These are phyloP conservation scores for Aldrovandia affinis DNA, from an alignment of 2,797 vertebrate genomes.

Conservation along the genomic window DNA sequence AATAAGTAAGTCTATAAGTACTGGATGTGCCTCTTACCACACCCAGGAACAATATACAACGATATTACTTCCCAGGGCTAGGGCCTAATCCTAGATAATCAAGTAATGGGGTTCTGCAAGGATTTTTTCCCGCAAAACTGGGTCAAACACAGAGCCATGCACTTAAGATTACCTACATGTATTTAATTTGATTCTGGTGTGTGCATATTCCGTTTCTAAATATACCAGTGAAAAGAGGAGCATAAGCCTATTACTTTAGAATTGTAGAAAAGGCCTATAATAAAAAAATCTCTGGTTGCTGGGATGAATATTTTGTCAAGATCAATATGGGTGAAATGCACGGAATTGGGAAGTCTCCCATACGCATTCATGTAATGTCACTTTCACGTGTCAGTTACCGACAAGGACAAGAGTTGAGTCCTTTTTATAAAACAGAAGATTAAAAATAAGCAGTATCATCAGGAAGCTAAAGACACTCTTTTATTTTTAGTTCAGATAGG, in stretches of 20 bases:
- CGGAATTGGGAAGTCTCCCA: not conserved
- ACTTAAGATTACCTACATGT: conserved; percentile 38
- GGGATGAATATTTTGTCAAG: conserved; percentile 15
- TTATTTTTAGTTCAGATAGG: conserved; percentile 32
- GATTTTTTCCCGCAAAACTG: conserved; percentile 36
- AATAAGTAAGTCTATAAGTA: not conserved
- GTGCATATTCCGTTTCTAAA: conserved; percentile 30
- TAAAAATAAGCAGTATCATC: conserved; percentile 8
- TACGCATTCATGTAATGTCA: conserved; percentile 13
- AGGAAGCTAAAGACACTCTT: conserved; percentile 21
- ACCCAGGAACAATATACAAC: not conserved
- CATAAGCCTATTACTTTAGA: conserved; percentile 23
- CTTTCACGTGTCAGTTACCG: conserved; percentile 34
- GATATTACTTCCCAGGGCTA: not conserved
- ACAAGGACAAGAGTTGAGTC: conserved; percentile 13
- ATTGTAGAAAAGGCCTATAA: not conserved
- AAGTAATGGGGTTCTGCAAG: conserved; percentile 26
- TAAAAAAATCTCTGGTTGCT: not conserved
- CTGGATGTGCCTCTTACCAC: not conserved
- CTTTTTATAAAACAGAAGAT: conserved; percentile 18
- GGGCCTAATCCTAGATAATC: conserved; percentile 26
- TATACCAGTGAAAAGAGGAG: conserved; percentile 33
- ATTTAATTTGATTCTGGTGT: conserved; percentile 43
- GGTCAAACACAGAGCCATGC: conserved; percentile 37
- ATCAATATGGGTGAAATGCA: not conserved